Evolutionary conservation across 2,113 vertebrate species (phyloP), one percentile per base, ranked within the genome.

Genomic region (Carassius gibelio): DNA sequence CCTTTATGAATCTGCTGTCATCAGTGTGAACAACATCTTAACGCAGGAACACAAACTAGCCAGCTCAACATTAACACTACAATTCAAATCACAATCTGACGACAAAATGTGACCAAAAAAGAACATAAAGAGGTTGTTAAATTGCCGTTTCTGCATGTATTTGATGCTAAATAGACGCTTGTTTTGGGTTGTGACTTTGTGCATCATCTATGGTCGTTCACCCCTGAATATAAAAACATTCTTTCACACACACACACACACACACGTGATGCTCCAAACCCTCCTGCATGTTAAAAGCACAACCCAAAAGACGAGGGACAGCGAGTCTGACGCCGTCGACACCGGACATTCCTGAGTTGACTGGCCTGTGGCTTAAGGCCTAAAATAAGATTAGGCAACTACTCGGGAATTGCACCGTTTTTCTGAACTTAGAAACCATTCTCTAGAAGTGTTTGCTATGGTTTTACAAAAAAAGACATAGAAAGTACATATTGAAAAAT

Each of bases 381-480:
- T 42, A 68, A 86, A 84, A 84, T 66, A 72, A 64, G 76, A 88
- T 85, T 78, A 79, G 62, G 17, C 50, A 55, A 66, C 62, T 72
- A 30, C 38, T 78, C 52, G 5, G 21, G 62, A 38, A 78, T 64
- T 38, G 52, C 48, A 72, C 8, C 5, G 66, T 68, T 61, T 30
- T 11, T 77, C 19, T 45, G 42, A 59, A 69, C 4, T 23, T 34
- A 50, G 7, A 21, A 75, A 64, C 23, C n/a, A 10, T n/a, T 52
- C 26, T 26, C 17, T 21, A 50, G 11, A 36, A 66, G n/a, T 42
- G 17, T 11, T 55, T 1, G 0, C 48, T 15, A 36, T 4, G 14
- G 64, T 38, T 69, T 38, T 38, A 34, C 66, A 36, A 34, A 68
- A 30, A 50, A 13, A 26, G 6, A 15, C 26, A 34, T 5, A 6